Conservation (phyloP, 2,797 vertebrate genomes). For the Molossus molossus region DNA sequence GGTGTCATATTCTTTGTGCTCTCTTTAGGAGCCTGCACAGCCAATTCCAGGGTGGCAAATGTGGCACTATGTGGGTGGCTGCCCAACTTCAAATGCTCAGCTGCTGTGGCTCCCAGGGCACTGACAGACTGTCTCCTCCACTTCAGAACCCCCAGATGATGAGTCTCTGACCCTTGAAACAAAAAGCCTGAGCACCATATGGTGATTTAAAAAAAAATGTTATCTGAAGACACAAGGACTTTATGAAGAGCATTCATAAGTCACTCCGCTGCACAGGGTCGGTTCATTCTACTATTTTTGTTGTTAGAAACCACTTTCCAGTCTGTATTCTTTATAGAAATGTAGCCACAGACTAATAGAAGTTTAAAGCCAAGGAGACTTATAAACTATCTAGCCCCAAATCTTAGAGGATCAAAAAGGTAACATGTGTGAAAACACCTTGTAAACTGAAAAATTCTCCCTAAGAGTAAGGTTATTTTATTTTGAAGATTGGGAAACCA, state of each 20-base stretch:
- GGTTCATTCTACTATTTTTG: not conserved
- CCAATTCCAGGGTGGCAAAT: constrained; percentile 78
- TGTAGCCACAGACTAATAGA: not conserved
- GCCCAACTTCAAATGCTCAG: constrained; percentile 81
- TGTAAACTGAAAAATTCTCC: constrained; percentile 46
- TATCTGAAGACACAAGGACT: constrained; percentile 62
- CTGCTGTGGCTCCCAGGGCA: constrained; percentile 81
- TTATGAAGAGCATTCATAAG: not conserved
- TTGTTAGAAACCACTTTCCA: constrained; percentile 4
- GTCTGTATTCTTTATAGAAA: not conserved
- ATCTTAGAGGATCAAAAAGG: constrained; percentile 2
- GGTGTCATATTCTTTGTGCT: constrained; percentile 79
- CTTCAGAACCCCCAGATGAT: constrained; percentile 46
- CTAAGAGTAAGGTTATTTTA: not conserved
- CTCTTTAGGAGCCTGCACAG: not conserved
- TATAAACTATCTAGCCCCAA: not conserved
- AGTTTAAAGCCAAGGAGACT: constrained; percentile 14
- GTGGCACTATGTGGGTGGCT: constrained; percentile 87
- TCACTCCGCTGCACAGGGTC: not conserved
- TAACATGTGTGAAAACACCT: not conserved
- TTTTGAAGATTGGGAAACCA: constrained; percentile 34
- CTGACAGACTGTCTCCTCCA: constrained; percentile 82
- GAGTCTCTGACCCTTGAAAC: constrained; percentile 73
- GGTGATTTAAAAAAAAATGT: constrained; percentile 59
- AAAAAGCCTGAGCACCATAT: constrained; percentile 76